These are phyloP conservation scores for Callosobruchus maculatus DNA, from an alignment of 2,888 invertebrate genomes.

Conservation along the genomic window DNA sequence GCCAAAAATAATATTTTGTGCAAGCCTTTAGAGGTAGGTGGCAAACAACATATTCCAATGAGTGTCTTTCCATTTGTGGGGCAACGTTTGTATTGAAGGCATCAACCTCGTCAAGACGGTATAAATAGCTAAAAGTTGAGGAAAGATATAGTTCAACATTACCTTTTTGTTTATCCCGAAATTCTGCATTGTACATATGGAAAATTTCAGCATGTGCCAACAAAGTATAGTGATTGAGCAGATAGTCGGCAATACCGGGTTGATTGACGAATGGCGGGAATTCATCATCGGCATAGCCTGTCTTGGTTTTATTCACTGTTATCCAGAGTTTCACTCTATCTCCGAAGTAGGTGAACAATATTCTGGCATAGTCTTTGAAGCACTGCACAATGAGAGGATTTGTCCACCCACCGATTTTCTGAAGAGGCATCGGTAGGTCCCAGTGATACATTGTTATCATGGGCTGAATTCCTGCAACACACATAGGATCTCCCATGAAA, in stretches of 20 bases:
- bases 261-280: constrained; percentile 56
- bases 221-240: constrained; percentile 62
- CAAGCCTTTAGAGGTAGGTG: too few species aligned
- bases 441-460: constrained; percentile 61
- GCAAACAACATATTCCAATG: too few species aligned
- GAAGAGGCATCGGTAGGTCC: constrained; percentile 31
- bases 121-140: too few species aligned
- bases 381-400: constrained; percentile 59
- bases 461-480: constrained; percentile 51
- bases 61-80: too few species aligned
- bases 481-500: too few species aligned
- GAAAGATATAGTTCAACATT: too few species aligned
- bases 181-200: constrained; percentile 59
- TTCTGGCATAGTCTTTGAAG: constrained; percentile 57
- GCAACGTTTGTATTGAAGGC: too few species aligned
- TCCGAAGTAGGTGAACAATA: constrained; percentile 57
- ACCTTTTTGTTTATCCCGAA: constrained; percentile 56
- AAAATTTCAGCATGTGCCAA: constrained; percentile 66
- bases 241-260: constrained; percentile 60
- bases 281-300: constrained; percentile 52
- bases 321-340: constrained; percentile 62
- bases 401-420: constrained; percentile 62
- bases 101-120: too few species aligned
- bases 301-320: constrained; percentile 64
- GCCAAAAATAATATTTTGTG: too few species aligned